Evolutionary conservation across 2,888 invertebrate species (phyloP), one percentile per base, ranked within the genome.

Genomic region (Macrophya alboannulata): DNA sequence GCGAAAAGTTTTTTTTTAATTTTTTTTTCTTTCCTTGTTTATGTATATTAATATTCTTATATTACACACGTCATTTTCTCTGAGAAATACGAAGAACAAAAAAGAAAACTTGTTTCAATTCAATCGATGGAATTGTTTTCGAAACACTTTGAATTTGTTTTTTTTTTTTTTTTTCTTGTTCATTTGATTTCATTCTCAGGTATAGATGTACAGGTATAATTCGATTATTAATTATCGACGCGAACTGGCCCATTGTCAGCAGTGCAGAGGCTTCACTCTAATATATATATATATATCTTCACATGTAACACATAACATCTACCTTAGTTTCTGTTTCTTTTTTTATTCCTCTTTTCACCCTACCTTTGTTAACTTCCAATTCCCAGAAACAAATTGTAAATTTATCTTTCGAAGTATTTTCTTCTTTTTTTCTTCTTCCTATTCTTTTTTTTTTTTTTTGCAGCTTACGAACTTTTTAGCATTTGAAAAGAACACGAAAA

Each of bases 151-250:
- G n/a, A n/a, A n/a, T n/a, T n/a, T 9, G 9, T 62, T 12, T 21
- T 25, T 62, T 25, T 62, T 21, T 62, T 48, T 48, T 48, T 8
- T 48, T 25, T 62, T 25, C 12, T 62, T 25, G 25, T 9, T 25
- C 62, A 12, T 62, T 9, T 25, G 25, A 12, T 62, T 9, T 10
- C 12, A 25, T 25, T 3, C n/a, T 55, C n/a, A 55, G 8, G 55
- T 55, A 55, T 55, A n/a, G 1, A 48, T 48, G n/a, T 55, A 55
- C n/a, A 55, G 5, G 17, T 21, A 21, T 71, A 71, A 71, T 71
- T 71, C 9, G 25, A 71, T 71, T 71, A 71, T 40, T 40, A n/a
- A 8, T 40, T 71, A 71, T 71, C 40, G 71, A 71, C 71, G 25
- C 37, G 17, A 31, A 31, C 31, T 31, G 31, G 31, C 31, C 3